Evolutionary conservation across 2,797 vertebrate species (phyloP).

Genomic region (Gobio occitaniae): DNA sequence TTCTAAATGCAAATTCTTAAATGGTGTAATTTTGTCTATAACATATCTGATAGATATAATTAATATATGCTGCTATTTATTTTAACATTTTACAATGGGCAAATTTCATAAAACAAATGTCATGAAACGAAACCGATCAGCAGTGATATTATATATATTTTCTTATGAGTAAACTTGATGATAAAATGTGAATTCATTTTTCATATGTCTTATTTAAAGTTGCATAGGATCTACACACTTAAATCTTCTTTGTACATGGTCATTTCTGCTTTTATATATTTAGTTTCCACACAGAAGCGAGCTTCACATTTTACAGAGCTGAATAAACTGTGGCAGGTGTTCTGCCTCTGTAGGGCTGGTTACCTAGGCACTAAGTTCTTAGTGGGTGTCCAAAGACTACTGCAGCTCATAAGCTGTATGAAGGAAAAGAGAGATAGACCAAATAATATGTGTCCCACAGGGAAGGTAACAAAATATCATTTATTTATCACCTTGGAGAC

Average conservation of each 20-base stretch:
- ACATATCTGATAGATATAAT: neutral
- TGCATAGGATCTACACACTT: neutral
- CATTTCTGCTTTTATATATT: neutral
- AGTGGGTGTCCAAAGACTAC: conserved; percentile 39
- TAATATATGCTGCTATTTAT: neutral
- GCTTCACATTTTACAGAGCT: conserved; percentile 13
- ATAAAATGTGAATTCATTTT: neutral
- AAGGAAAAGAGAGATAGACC: conserved; percentile 48
- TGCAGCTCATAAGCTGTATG: conserved; percentile 51
- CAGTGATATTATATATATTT: neutral
- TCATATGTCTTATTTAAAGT: neutral
- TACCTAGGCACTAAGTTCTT: conserved; percentile 57
- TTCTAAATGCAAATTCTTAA: neutral
- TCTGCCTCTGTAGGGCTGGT: conserved; percentile 46
- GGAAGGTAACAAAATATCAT: conserved; percentile 58
- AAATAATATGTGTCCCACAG: conserved; percentile 59
- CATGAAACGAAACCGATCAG: neutral
- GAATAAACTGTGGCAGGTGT: conserved; percentile 33
- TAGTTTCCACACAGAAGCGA: conserved; percentile 8
- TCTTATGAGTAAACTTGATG: neutral
- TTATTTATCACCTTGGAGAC: conserved; percentile 66
- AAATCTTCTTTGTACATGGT: neutral
- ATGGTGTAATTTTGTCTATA: neutral
- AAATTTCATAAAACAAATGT: neutral
- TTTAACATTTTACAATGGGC: neutral